phyloP scores from a whole-genome alignment of 37 sponge, comb jelly and placozoan genomes.

The Bolinopsis microptera region DNA sequence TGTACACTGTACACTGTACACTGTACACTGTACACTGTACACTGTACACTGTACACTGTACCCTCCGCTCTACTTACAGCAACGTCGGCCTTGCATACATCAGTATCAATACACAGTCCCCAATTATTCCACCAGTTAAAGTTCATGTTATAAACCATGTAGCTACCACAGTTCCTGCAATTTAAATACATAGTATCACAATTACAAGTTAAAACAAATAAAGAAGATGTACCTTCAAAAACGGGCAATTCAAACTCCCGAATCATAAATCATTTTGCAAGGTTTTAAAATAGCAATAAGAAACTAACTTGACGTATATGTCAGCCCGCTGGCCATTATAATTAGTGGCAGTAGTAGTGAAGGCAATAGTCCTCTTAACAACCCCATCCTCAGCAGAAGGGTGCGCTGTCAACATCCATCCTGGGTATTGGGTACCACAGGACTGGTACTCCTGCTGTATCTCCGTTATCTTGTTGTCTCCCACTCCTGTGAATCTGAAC shows the following conservation, averaged over 20 bases:
- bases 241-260: no score
- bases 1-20: no score
- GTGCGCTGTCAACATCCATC: neutral
- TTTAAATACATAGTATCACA: no score
- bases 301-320: neutral
- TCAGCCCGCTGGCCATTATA: neutral
- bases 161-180: constrained; percentile 55
- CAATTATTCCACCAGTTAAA: constrained; percentile 47
- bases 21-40: no score
- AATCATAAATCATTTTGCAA: no score
- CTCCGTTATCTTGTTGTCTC: constrained; percentile 26
- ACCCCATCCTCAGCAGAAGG: constrained; percentile 31
- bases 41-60: no score
- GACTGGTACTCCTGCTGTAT: constrained; percentile 1
- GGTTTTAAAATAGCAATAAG: neutral
- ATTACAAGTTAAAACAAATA: no score
- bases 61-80: neutral
- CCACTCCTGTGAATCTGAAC: constrained; percentile 40
- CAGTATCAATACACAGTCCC: constrained; percentile 44
- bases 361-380: neutral
- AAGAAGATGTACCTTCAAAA: no score
- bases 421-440: constrained; percentile 35
- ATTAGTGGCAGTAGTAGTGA: constrained; percentile 27
- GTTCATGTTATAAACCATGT: constrained; percentile 14
- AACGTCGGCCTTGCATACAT: constrained; percentile 10